Conservation (phyloP, 2,113 vertebrate genomes). For the Tupaia chinensis region DNA sequence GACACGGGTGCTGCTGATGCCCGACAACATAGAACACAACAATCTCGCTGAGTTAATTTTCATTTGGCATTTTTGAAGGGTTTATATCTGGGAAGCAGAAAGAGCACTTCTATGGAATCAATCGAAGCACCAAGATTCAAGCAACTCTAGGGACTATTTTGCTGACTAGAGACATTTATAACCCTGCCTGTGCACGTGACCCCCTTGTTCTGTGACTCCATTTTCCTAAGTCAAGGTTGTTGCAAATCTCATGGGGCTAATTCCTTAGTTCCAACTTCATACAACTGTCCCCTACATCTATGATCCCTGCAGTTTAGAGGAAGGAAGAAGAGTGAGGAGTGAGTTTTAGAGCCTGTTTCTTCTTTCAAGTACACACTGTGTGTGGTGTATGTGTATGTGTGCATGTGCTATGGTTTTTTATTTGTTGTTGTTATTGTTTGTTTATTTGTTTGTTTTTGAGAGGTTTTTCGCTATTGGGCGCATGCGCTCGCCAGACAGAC, state of each 20-base stretch:
- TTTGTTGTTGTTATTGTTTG: too few species aligned
- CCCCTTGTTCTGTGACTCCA: not conserved
- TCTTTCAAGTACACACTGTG: too few species aligned
- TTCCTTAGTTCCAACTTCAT: accelerated
- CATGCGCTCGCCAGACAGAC: too few species aligned
- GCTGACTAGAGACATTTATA: not conserved
- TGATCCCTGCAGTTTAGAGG: too few species aligned
- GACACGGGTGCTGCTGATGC: accelerated
- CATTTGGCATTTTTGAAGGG: not conserved
- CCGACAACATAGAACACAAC: not conserved
- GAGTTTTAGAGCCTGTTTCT: too few species aligned
- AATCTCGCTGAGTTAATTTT: not conserved
- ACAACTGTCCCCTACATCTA: not conserved
- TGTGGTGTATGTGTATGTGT: too few species aligned
- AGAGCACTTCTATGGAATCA: not conserved
- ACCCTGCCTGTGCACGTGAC: too few species aligned
- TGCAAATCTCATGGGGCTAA: not conserved
- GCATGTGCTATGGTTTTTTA: too few species aligned
- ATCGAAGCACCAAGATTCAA: not conserved
- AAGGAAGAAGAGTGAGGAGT: too few species aligned
- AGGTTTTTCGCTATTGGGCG: too few species aligned
- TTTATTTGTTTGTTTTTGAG: too few species aligned
- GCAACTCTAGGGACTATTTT: not conserved
- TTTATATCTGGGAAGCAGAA: not conserved
- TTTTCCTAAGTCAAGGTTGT: not conserved